phyloP scores from a whole-genome alignment of 2,888 invertebrate species.

The Deilephila porcellus region DNA sequence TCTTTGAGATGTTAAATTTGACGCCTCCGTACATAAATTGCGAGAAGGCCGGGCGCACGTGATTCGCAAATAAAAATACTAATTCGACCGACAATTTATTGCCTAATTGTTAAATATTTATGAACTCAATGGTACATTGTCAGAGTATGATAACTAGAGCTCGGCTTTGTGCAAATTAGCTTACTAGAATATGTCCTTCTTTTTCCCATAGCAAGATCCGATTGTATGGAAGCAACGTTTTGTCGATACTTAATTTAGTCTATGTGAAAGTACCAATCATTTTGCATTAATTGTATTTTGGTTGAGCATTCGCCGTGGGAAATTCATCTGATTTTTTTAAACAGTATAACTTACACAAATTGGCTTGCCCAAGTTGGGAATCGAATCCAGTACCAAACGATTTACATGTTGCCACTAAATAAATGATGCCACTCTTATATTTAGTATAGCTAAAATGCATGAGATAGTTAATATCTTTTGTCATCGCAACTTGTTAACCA shows the following conservation, averaged over 20 bases:
- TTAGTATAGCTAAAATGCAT: not conserved
- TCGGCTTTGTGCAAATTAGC: not conserved
- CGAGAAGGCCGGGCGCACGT: conserved; percentile 69
- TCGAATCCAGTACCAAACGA: too few relatives aligned
- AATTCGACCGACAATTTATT: conserved; percentile 75
- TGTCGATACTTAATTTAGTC: too few relatives aligned
- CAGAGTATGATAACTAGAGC: not conserved
- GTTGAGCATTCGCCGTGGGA: too few relatives aligned
- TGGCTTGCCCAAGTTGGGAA: too few relatives aligned
- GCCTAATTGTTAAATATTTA: conserved; percentile 79
- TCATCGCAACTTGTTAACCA: conserved; percentile 32
- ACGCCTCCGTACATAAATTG: conserved; percentile 76
- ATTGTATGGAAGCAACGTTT: too few relatives aligned
- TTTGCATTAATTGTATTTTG: too few relatives aligned
- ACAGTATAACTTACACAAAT: too few relatives aligned
- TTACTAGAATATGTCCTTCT: not conserved
- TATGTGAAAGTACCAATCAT: too few relatives aligned
- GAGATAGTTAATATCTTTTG: conserved; percentile 30
- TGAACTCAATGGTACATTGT: conserved; percentile 41
- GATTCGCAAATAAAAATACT: conserved; percentile 79
- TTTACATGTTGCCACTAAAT: too few relatives aligned
- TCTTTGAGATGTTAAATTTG: conserved; percentile 75
- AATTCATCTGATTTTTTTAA: too few relatives aligned
- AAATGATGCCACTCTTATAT: not conserved
- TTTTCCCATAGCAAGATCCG: too few relatives aligned